Evolutionary conservation across 1,140 invertebrate genomes (phyloP).

Genomic region (Lordiphosa stackelbergi): DNA sequence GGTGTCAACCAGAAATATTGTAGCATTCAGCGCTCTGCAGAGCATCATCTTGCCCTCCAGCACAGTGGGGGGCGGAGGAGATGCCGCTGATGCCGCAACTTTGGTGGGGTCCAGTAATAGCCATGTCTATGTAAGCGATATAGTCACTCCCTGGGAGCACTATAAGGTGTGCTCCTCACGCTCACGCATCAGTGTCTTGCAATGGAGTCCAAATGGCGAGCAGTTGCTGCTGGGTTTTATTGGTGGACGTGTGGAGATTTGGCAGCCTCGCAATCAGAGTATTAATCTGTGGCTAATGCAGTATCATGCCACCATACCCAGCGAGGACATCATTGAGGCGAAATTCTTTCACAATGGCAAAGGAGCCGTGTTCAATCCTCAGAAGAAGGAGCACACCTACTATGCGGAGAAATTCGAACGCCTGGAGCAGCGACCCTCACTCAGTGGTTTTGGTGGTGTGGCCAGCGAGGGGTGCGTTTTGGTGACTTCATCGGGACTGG

Average conservation of each 20-base stretch:
- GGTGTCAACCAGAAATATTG: slow-evolving; percentile 88
- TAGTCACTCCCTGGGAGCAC: slow-evolving; percentile 90
- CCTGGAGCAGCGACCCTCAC: slow-evolving; percentile 86
- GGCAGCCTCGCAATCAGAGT: slow-evolving; percentile 86
- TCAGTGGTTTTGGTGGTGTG: slow-evolving; percentile 89
- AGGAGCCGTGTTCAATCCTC: slow-evolving; percentile 81
- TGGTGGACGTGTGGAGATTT: slow-evolving; percentile 86
- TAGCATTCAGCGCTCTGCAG: slow-evolving; percentile 87
- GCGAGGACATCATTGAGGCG: slow-evolving; percentile 88
- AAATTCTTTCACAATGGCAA: slow-evolving; percentile 92
- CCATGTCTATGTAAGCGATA: slow-evolving; percentile 87
- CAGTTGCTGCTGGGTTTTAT: slow-evolving; percentile 87
- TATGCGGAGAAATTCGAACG: slow-evolving; percentile 92
- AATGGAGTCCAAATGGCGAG: slow-evolving; percentile 91
- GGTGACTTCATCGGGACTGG: slow-evolving; percentile 90
- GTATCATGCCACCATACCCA: slow-evolving; percentile 79
- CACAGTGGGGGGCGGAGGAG: slow-evolving; percentile 76
- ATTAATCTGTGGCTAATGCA: slow-evolving; percentile 87
- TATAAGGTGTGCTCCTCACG: slow-evolving; percentile 80
- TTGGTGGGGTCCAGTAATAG: slow-evolving; percentile 81
- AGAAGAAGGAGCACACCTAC: slow-evolving; percentile 85
- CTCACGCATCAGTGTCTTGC: slow-evolving; percentile 84
- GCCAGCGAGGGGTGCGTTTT: slow-evolving; percentile 88
- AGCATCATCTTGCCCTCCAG: slow-evolving; percentile 37
- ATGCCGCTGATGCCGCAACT: slow-evolving; percentile 17